These are phyloP conservation scores for Yponomeuta cagnagella DNA, from an alignment of 2,888 invertebrate species.

Conservation along the genomic window DNA sequence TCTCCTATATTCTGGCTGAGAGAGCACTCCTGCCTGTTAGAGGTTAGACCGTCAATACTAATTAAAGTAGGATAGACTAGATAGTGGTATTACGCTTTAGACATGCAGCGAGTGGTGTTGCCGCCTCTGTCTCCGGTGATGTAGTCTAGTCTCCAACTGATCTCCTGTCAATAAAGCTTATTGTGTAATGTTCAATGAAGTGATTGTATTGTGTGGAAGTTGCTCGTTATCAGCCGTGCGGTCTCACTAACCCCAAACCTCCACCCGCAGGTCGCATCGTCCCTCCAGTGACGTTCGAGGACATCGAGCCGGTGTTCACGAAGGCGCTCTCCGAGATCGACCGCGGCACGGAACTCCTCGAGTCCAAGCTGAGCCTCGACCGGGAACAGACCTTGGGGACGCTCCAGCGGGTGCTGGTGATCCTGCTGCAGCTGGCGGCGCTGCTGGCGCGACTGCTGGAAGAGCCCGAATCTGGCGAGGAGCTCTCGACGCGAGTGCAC, in stretches of 20 bases:
- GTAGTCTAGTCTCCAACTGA: conserved; percentile 93
- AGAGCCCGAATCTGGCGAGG: conserved; percentile 67
- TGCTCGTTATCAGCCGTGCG: too few species aligned
- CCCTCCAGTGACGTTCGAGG: conserved; percentile 87
- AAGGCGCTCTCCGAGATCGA: conserved; percentile 87
- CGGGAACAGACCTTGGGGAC: conserved; percentile 82
- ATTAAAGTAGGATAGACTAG: neutral
- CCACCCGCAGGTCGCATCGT: conserved; percentile 76
- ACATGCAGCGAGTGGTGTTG: conserved; percentile 95
- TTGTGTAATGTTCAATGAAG: too few species aligned
- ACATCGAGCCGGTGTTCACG: conserved; percentile 87
- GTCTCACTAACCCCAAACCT: too few species aligned
- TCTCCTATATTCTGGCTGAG: conserved; percentile 95
- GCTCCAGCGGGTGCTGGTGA: conserved; percentile 88
- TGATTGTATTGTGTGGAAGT: too few species aligned
- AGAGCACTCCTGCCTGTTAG: conserved; percentile 81
- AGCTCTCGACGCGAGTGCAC: conserved; percentile 77
- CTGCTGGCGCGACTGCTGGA: conserved; percentile 81
- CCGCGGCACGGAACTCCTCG: conserved; percentile 77
- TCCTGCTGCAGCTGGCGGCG: conserved; percentile 89
- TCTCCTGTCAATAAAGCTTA: conserved; percentile 69
- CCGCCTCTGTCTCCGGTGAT: conserved; percentile 96
- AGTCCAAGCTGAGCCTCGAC: conserved; percentile 77
- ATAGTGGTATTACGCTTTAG: conserved; percentile 94
- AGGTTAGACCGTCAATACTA: conserved; percentile 37